Evolutionary conservation across 2,888 invertebrate genomes (phyloP).

Genomic region (Julus scandinavius): DNA sequence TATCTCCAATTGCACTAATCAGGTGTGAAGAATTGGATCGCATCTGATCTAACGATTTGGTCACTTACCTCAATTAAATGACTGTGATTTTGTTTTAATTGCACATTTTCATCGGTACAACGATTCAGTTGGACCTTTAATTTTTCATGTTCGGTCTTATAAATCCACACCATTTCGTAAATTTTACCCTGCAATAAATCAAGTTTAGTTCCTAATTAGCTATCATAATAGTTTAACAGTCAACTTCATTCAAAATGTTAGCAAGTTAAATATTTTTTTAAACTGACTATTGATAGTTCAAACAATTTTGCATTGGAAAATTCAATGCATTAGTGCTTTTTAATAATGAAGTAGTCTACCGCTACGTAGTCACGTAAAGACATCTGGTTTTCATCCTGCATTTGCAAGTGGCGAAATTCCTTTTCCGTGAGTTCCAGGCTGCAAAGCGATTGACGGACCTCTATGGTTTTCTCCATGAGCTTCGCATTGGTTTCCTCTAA

Average conservation of each 20-base stretch:
- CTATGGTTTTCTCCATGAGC: conserved; percentile 63
- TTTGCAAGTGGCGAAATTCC: conserved; percentile 63
- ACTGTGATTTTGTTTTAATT: conserved; percentile 39
- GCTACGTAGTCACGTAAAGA: conserved; percentile 65
- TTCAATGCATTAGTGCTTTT: too few relatives aligned
- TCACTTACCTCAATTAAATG: conserved; percentile 42
- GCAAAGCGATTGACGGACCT: conserved; percentile 63
- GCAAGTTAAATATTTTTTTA: too few relatives aligned
- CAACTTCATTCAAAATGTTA: too few relatives aligned
- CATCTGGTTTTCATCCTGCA: conserved; percentile 63
- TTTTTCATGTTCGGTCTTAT: conserved; percentile 52
- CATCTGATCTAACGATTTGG: not conserved
- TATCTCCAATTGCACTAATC: not conserved
- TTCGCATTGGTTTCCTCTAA: conserved; percentile 65
- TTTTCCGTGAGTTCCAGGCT: conserved; percentile 64
- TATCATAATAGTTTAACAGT: too few relatives aligned
- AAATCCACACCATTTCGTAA: conserved; percentile 56
- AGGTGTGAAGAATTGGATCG: not conserved
- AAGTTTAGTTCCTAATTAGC: not conserved
- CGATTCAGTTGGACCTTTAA: conserved; percentile 44
- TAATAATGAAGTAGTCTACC: conserved; percentile 59
- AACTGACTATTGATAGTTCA: too few relatives aligned
- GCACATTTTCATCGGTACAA: conserved; percentile 47
- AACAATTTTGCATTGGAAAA: too few relatives aligned
- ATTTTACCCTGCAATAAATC: conserved; percentile 55